Evolutionary conservation across 2,888 invertebrate genomes (phyloP), one percentile per base, ranked within the genome.

Genomic region (Folsomia candida): DNA sequence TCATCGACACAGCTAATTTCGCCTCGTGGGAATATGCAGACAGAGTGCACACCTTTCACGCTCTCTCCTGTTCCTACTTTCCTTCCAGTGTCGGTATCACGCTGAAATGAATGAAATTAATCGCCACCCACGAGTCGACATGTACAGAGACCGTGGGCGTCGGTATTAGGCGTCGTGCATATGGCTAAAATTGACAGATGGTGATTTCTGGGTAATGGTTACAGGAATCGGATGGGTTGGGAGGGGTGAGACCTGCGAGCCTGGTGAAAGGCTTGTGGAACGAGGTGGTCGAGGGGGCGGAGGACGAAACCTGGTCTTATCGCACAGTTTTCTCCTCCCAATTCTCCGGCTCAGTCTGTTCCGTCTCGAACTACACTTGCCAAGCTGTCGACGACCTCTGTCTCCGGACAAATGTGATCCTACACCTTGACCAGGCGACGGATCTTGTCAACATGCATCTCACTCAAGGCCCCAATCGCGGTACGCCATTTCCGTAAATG

Each of bases 281-380:
- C 14, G 37, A 37, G 14, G 37, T 37, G 4, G 37, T 37, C 26
- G 65, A 54, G 9, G 54, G 24, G 1, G 11, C 29, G 25, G n/a
- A 54, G 4, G 3, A 28, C 9, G 51, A 26, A 14, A 26, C 26
- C 14, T 51, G 37, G 37, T 14, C 14, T 14, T 37, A 37, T 37
- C 37, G 37, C 14, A 9, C 37, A 4, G 37, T 14, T 51, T 0
- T 20, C 51, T 51, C 37, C 37, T 4, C 14, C 37, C 4, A 37
- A 14, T 37, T 37, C 14, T 14, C 37, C 14, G 37, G 37, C 4
- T 37, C 37, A 4, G 27, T 67, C 0, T 73, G 73, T 20, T 24
- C 29, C 14, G 61, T 68, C 22, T 67, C 73, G 18, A 73, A 73
- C 58, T 73, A 68, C 37, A 68, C 73, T n/a, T 73, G 73, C 37